Evolutionary conservation across 2,888 invertebrate genomes (phyloP), one percentile per base, ranked within the genome.

Genomic region (Pachliopta kotzebuea): DNA sequence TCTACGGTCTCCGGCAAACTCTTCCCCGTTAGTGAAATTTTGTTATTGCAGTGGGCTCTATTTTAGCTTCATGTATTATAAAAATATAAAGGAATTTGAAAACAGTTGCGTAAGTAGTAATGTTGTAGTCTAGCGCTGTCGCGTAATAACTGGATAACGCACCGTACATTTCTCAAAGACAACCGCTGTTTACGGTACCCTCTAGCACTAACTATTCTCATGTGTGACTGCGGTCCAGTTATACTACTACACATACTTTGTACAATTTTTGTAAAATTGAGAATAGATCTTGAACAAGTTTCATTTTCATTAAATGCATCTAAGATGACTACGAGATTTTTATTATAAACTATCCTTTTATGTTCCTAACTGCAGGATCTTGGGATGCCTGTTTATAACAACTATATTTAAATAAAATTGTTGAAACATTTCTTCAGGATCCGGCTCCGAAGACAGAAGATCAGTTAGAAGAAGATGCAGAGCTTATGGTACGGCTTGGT

Each of bases 371-470:
- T 31, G 31, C 11, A 9, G 8, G 31, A 31, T 9, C 31, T 31
- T 11, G 11, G 9, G 31, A 11, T 11, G 11, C 11, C 11, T 9
- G 8, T 11, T 31, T 31, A 31, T 11, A 31, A 29, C 29, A 29
- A 31, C 31, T 7, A 11, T 31, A 31, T 31, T 31, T 31, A 31
- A 37, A 37, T 26, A 37, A 37, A 0, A 18, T 45, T 45, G 7
- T 45, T 45, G 4, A 7, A 23, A 97, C 97, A 0, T 70, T 62
- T 42, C 53, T 66, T 17, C 94, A 98, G 93, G 98, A 99, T 76
- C 96, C 98, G 0, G 96, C 98, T 6, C 98, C 99, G 17, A 97
- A 99, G 93, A 99, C 99, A 0, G 99, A 99, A 84, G 99, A 99
- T 87, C 97, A 98, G 84, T 85, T 99, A 66, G 97, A 98, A 78